Evolutionary conservation across 1,140 invertebrate species (phyloP), one percentile per base, ranked within the genome.

Genomic region (Brachionus sp.): DNA sequence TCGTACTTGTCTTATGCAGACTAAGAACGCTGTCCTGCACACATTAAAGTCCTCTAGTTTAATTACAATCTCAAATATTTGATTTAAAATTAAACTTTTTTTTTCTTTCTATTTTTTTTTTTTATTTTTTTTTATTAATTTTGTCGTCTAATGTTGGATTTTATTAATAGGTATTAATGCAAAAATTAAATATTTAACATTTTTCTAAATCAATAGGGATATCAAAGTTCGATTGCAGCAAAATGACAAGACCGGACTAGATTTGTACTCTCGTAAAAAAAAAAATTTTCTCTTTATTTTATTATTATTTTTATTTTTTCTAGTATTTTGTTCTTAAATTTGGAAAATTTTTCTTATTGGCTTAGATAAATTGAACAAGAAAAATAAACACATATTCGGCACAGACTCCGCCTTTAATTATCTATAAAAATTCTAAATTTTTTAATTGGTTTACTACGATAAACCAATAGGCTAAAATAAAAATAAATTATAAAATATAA

Each of bases 401-500:
- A n/a, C n/a, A 16, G 12, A 64, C 62, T 64, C 62, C 62, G 62
- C 62, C 62, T 64, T 10, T 64, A 29, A 64, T 35, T 25, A 29
- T 64, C 10, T 25, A 64, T 33, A 25, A 23, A 7, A 3, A 64
- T 70, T 70, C 66, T 70, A 70, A 70, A 70, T 70, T 70, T 70
- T 70, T 70, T 37, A 70, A 70, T 70, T 70, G 66, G 66, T 29
- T 29, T 6, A 70, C 7, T 6, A n/a, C 35, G 9, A 10, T 16
- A 2, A 70, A 39, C 66, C 66, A 70, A 70, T 70, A 70, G 66
- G 16, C 16, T 70, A 3, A 70, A 70, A 35, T 70, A 35, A 35
- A 70, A 70, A 70, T 70, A 70, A 70, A 70, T 70, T 70, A 70
- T 70, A 33, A 70, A 70, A 70, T 35, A 70, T 66, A 66, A 29